Conservation (phyloP, 2,888 invertebrate genomes). For the Scaptomyza tumidula region DNA sequence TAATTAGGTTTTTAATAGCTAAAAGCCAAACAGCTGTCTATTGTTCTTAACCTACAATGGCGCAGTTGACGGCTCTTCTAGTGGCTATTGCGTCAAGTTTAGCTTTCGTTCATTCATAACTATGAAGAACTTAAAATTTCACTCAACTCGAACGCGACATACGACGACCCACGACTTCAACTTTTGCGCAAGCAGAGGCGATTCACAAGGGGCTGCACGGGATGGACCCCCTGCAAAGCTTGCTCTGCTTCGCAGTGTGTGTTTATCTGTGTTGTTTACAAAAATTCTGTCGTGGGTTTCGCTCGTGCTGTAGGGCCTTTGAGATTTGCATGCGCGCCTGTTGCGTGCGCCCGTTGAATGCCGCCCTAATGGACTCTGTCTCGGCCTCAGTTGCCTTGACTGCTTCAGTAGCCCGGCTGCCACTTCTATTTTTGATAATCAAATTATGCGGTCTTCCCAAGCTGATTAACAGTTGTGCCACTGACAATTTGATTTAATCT, state of each 20-base stretch:
- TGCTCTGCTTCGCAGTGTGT: slow-evolving; percentile 20
- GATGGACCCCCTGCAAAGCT: not conserved
- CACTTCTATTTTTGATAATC: slow-evolving; percentile 42
- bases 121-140: slow-evolving; percentile 3
- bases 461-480: slow-evolving; percentile 39
- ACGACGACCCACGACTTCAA: slow-evolving; percentile 1
- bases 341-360: slow-evolving; percentile 53
- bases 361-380: slow-evolving; percentile 30
- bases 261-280: slow-evolving; percentile 57
- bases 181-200: slow-evolving; percentile 37
- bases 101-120: slow-evolving; percentile 40
- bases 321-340: slow-evolving; percentile 64
- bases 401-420: slow-evolving; percentile 1
- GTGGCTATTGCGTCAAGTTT: slow-evolving; percentile 5
- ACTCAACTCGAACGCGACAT: slow-evolving; percentile 38
- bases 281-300: slow-evolving; percentile 39
- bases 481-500: slow-evolving; percentile 33
- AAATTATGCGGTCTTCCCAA: slow-evolving; percentile 43
- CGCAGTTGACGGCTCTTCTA: slow-evolving; percentile 19
- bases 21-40: slow-evolving; percentile 25
- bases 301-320: slow-evolving; percentile 25
- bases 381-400: slow-evolving; percentile 18
- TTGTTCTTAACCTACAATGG: slow-evolving; percentile 33
- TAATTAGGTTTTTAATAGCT: not conserved
- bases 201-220: not conserved